These are phyloP conservation scores for Trigoniulus corallinus DNA, from an alignment of 1,140 invertebrate species.

Conservation along the genomic window DNA sequence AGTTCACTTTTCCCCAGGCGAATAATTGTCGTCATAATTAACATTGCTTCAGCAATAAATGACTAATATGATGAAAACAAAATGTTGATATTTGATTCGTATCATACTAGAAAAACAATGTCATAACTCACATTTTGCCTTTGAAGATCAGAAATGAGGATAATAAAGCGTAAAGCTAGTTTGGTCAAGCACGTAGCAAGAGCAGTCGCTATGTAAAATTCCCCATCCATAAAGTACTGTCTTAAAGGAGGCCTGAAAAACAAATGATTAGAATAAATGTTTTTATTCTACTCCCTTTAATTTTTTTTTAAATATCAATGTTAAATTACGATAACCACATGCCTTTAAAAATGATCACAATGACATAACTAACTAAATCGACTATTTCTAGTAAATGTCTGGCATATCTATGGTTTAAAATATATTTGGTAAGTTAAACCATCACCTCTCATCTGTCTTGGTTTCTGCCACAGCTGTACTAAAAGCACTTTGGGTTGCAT, in stretches of 20 bases:
- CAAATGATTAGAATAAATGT: too few relatives aligned
- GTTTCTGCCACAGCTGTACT: slow-evolving; percentile 41
- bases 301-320: too few relatives aligned
- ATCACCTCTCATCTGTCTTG: slow-evolving; percentile 21
- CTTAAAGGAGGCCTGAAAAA: slow-evolving; percentile 60
- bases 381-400: slow-evolving; percentile 2
- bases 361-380: background rate
- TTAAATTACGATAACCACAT: too few relatives aligned
- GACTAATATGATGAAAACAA: slow-evolving; percentile 23
- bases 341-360: slow-evolving; percentile 6
- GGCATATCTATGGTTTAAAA: slow-evolving; percentile 7
- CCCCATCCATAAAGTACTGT: slow-evolving; percentile 79
- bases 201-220: slow-evolving; percentile 90
- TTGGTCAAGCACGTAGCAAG: slow-evolving; percentile 82
- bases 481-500: slow-evolving; percentile 94
- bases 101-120: background rate
- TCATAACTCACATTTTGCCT: slow-evolving; percentile 15
- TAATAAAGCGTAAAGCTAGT: slow-evolving; percentile 57
- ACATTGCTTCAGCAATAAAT: slow-evolving; percentile 67
- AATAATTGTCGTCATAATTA: slow-evolving; percentile 70
- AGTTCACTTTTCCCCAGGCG: slow-evolving; percentile 61
- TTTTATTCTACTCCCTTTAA: too few relatives aligned
- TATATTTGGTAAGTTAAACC: slow-evolving; percentile 19
- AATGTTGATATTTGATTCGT: background rate
- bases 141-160: slow-evolving; percentile 20